These are phyloP conservation scores for Tanytarsus gracilentus DNA, from an alignment of 2,888 invertebrate species.

Conservation along the genomic window DNA sequence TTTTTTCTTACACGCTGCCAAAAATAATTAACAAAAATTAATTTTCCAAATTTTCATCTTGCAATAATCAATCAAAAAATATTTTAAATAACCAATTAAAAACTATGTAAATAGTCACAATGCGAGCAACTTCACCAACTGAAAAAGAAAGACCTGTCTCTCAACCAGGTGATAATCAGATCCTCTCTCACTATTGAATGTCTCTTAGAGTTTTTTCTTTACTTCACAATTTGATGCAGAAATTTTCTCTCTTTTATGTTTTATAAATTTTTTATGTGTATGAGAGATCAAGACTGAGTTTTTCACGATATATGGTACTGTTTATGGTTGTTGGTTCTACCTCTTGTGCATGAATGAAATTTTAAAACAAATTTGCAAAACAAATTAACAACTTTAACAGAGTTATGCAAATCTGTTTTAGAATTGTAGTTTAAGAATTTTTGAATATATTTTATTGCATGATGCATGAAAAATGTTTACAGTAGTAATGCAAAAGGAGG, in stretches of 20 bases:
- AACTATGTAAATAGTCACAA: conserved; percentile 31
- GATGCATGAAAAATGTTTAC: conserved; percentile 21
- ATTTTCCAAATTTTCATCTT: not conserved
- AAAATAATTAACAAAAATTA: conserved; percentile 28
- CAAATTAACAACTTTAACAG: no score
- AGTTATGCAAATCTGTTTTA: no score
- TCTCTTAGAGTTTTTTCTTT: conserved; percentile 2
- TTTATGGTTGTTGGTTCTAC: no score
- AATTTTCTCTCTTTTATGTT: not conserved
- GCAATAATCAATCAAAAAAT: conserved; percentile 3
- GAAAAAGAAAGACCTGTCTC: conserved; percentile 34
- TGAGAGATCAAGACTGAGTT: no score
- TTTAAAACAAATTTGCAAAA: no score
- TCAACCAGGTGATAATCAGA: conserved; percentile 33
- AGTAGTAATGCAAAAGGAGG: not conserved
- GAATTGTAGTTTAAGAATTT: no score
- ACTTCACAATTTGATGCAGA: conserved; percentile 2
- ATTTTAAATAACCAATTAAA: conserved; percentile 8
- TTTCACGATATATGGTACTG: no score
- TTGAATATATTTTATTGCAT: no score
- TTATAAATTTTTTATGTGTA: no score
- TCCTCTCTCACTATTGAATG: not conserved
- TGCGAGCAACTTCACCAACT: conserved; percentile 34
- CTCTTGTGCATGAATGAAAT: no score
- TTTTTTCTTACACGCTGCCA: conserved; percentile 27